Conservation (phyloP, 2,797 vertebrate genomes). For the Karalla daura region DNA sequence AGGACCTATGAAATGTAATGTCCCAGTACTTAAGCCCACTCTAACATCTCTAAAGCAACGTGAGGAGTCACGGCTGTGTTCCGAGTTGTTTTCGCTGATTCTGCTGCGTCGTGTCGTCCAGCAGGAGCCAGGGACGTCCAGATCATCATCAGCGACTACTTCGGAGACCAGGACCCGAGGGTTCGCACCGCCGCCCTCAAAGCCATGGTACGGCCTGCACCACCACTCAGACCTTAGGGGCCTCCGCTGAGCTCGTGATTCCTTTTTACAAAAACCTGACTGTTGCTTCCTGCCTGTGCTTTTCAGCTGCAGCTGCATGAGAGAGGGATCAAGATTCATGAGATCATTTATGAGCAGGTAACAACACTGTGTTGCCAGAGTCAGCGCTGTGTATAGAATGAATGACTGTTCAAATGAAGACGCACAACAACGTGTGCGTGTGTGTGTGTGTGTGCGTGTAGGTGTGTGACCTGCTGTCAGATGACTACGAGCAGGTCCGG, state of each 20-base stretch:
- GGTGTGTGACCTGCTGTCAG: constrained; percentile 93
- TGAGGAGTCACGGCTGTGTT: neutral
- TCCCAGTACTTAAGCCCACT: too few relatives aligned
- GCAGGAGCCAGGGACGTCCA: constrained; percentile 89
- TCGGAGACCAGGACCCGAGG: constrained; percentile 94
- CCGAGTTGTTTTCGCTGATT: too few relatives aligned
- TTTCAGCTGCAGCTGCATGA: constrained; percentile 93
- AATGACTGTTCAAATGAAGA: neutral
- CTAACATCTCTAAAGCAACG: too few relatives aligned
- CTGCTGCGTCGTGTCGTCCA: too few relatives aligned
- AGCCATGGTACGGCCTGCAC: constrained; percentile 95
- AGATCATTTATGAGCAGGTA: constrained; percentile 94
- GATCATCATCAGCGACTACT: constrained; percentile 95
- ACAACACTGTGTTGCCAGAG: neutral
- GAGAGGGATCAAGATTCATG: constrained; percentile 93
- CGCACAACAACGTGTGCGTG: neutral
- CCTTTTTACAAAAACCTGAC: neutral
- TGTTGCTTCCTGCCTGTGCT: constrained; percentile 23
- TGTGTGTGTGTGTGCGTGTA: constrained; percentile 63
- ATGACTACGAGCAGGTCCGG: constrained; percentile 97
- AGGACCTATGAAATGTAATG: too few relatives aligned
- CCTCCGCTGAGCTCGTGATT: rapidly evolving
- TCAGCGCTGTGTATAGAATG: neutral
- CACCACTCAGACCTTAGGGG: too few relatives aligned
- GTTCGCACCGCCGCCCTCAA: constrained; percentile 96